Evolutionary conservation across 64 coral and sea anemone genomes (phyloP), one percentile per base, ranked within the genome.

Genomic region (Pocillopora verrucosa): DNA sequence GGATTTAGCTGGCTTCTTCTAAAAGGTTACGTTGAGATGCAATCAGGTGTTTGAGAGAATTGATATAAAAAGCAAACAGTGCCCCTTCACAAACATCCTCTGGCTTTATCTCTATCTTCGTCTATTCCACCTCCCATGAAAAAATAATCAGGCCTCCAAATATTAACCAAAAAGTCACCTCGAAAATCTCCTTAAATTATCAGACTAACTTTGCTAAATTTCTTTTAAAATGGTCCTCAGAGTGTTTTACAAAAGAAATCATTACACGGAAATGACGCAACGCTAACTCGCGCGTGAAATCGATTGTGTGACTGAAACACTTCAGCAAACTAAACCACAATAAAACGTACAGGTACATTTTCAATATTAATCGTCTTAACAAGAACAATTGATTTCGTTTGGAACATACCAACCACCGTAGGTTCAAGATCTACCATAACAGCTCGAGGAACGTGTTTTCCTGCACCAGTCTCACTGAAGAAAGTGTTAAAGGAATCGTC

Each of bases 381-480:
- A 60, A 79, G 19, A 34, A 79, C 57, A 79, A 60, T 60, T 30
- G 30, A 59, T 24, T 30, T 79, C 59, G 22, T 59, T n/a, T 59
- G 19, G 56, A 25, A 60, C 77, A 59, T 79, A 79, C 77, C 77
- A 79, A 79, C 77, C 2, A 79, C 77, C 57, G 77, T 14, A 58
- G 77, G 77, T 5, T 79, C 77, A 22, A 79, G 59, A 57, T 79
- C 77, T 19, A 79, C 57, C 77, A 79, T 79, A 0, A 79, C 77
- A 9, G 77, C 77, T 79, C 77, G 77, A 30, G 77, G 77, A n/a
- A 77, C 75, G 37, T 77, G 75, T 36, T 77, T 77, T 56, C 75
- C 75, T 22, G 75, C 75, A 19, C 75, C 75, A 57, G 75, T 77
- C 16, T 77, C 75, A 22, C 41, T 77, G 45, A 77, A 77, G 5